A percentile compares a stretch with the other conserved stretches of the same genome.
These are phyloP conservation scores for Phaetusa simplex DNA, from an alignment of 2,113 vertebrate species.

Conservation along the genomic window DNA sequence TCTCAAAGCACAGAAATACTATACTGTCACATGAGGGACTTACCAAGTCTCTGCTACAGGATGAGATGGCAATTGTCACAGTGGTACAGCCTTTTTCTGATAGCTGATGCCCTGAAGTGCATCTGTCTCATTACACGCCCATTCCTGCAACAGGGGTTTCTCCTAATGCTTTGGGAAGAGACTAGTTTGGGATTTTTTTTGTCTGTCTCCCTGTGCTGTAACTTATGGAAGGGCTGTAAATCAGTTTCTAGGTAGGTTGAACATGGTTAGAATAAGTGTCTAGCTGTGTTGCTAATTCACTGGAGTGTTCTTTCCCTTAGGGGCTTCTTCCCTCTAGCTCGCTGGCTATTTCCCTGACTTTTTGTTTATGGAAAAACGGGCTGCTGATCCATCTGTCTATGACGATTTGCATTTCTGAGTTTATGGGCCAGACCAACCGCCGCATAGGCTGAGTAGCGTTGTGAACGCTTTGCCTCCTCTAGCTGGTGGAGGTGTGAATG, in stretches of 20 bases:
- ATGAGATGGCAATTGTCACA: background rate
- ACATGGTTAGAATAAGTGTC: background rate
- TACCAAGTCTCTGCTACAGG: background rate
- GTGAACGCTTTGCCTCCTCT: background rate
- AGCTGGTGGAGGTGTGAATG: background rate
- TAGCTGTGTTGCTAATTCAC: background rate
- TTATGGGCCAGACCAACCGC: background rate
- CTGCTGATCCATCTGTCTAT: background rate
- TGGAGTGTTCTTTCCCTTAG: background rate
- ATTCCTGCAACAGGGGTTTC: background rate
- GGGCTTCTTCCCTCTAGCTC: background rate
- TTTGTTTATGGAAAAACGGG: background rate
- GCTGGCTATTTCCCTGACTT: background rate
- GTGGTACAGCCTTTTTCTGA: background rate
- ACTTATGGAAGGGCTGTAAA: background rate
- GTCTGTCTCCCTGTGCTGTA: background rate
- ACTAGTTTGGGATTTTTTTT: background rate
- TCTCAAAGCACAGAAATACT: background rate
- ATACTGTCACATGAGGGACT: background rate
- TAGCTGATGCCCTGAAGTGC: background rate
- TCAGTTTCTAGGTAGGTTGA: background rate
- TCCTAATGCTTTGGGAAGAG: background rate
- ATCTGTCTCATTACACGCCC: rapidly evolving
- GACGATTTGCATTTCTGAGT: background rate
- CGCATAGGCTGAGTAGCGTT: background rate